These are phyloP conservation scores for Orthosia gothica DNA, from an alignment of 2,888 invertebrate species.

Conservation along the genomic window DNA sequence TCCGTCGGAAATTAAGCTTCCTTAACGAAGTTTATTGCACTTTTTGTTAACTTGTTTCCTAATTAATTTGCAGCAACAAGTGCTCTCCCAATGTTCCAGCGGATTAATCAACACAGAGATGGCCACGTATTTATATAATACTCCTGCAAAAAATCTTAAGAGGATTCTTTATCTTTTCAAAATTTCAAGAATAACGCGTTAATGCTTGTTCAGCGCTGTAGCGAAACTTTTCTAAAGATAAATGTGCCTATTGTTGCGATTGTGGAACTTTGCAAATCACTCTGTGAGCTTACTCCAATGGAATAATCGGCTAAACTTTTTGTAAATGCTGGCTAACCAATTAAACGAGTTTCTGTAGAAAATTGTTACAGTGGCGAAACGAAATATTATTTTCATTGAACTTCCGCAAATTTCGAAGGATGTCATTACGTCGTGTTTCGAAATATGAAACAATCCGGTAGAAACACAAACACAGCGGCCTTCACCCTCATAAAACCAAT, in stretches of 20 bases:
- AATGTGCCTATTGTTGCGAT: conserved; percentile 74
- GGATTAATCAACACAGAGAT: conserved; percentile 69
- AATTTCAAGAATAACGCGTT: conserved; percentile 68
- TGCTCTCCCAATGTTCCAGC: conserved; percentile 71
- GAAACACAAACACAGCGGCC: not conserved
- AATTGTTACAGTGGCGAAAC: conserved; percentile 50
- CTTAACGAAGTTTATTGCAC: conserved; percentile 87
- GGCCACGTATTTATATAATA: conserved; percentile 52
- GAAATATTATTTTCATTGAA: conserved; percentile 34
- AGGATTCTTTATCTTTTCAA: conserved; percentile 60
- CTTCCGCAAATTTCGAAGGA: conserved; percentile 28
- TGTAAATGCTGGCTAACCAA: conserved; percentile 67
- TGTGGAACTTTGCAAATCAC: conserved; percentile 74
- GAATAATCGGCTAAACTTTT: conserved; percentile 70
- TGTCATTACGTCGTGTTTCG: conserved; percentile 9
- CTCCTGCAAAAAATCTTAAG: conserved; percentile 58
- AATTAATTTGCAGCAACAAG: conserved; percentile 89
- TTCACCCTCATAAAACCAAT: conserved; percentile 19
- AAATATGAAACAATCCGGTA: conserved; percentile 11
- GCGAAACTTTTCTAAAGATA: conserved; percentile 72
- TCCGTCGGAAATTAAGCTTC: conserved; percentile 86
- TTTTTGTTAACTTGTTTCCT: conserved; percentile 88
- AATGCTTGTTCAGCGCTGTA: conserved; percentile 68
- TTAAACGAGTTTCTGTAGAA: conserved; percentile 66
- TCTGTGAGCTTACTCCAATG: conserved; percentile 70